phyloP scores from a whole-genome alignment of 2,888 invertebrate species.

The Scaptomyza caliginosa region DNA sequence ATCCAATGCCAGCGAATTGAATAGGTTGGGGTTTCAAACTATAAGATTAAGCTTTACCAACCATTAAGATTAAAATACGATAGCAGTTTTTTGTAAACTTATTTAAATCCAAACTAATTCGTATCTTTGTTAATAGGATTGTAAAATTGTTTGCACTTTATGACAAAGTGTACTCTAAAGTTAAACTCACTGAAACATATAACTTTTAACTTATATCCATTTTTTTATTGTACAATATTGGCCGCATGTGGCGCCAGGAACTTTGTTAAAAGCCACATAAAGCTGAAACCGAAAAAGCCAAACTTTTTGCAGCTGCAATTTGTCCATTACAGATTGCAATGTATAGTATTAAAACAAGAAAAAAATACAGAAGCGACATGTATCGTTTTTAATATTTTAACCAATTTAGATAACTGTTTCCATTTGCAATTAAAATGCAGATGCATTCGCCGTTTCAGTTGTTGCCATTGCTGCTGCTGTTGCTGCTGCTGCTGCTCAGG shows the following conservation, averaged over 20 bases:
- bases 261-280: conserved; percentile 14
- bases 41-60: no score
- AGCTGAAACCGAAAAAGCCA: background rate
- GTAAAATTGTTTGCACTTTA: background rate
- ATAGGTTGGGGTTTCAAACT: no score
- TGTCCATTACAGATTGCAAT: conserved; percentile 42
- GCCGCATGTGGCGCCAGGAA: conserved; percentile 31
- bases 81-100: no score
- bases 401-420: conserved; percentile 82
- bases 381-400: conserved; percentile 76
- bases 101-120: background rate
- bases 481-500: background rate
- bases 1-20: background rate
- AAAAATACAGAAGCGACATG: conserved; percentile 32
- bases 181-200: background rate
- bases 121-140: conserved; percentile 10
- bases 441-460: conserved; percentile 42
- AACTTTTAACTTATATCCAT: background rate
- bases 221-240: background rate
- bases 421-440: conserved; percentile 82
- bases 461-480: background rate
- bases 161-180: background rate
- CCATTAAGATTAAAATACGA: no score
- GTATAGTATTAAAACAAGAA: background rate
- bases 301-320: conserved; percentile 28